phyloP scores from a whole-genome alignment of 2,888 invertebrate genomes.

The Nomada ruficornis region DNA sequence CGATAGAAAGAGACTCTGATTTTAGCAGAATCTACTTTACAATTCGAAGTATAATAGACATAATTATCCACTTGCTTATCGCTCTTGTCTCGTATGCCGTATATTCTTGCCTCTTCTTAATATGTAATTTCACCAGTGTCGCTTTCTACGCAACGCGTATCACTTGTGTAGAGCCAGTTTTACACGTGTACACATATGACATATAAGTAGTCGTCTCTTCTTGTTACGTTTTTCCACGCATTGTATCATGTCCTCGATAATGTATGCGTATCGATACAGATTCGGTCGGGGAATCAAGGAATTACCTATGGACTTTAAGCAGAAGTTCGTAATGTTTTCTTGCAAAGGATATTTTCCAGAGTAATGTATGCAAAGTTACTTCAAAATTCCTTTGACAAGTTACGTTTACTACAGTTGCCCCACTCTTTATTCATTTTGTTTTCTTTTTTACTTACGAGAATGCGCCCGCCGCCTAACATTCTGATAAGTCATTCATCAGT shows the following conservation, averaged over 20 bases:
- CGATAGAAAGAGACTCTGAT: slow-evolving; percentile 42
- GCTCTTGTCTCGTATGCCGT: neutral
- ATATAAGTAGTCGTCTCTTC: neutral
- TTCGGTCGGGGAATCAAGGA: too few relatives aligned
- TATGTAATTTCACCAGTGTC: slow-evolving; percentile 22
- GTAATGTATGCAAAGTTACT: too few relatives aligned
- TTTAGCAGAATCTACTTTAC: slow-evolving; percentile 25
- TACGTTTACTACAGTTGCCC: too few relatives aligned
- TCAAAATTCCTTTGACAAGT: too few relatives aligned
- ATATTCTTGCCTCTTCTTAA: slow-evolving; percentile 13
- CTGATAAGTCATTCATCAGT: too few relatives aligned
- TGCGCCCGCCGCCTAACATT: too few relatives aligned
- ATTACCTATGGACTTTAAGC: too few relatives aligned
- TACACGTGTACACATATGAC: neutral
- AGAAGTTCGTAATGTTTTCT: too few relatives aligned
- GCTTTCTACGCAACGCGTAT: neutral
- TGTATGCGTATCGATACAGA: neutral
- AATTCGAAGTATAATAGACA: slow-evolving; percentile 2
- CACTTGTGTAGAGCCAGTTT: neutral
- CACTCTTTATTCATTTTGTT: too few relatives aligned
- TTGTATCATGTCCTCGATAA: neutral
- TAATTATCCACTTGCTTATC: slow-evolving; percentile 7
- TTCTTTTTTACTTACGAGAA: too few relatives aligned
- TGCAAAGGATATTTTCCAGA: too few relatives aligned
- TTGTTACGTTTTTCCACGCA: slow-evolving; percentile 3